phyloP scores from a whole-genome alignment of 2,888 invertebrate species.

The Rhaphigaster nebulosa region DNA sequence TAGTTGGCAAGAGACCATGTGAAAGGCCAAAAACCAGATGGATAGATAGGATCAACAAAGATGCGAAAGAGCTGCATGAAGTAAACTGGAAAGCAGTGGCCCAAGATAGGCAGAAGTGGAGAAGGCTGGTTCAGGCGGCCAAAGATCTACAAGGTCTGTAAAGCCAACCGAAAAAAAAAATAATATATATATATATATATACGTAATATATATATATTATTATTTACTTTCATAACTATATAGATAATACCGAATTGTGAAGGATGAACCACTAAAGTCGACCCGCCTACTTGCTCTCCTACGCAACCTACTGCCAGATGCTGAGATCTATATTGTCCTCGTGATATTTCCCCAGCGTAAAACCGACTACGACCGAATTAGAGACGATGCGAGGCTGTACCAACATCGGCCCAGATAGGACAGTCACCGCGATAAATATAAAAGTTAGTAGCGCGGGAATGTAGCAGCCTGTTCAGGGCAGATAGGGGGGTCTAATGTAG shows the following conservation, averaged over 20 bases:
- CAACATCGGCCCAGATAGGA: slow-evolving; percentile 8
- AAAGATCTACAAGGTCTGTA: too few species aligned
- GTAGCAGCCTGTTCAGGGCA: background rate
- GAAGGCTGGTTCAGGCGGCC: too few species aligned
- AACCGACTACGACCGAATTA: background rate
- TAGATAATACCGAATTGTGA: background rate
- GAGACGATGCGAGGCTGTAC: background rate
- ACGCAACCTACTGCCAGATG: background rate
- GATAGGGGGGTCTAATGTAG: slow-evolving; percentile 51
- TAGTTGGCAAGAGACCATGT: too few species aligned
- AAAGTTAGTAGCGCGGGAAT: background rate
- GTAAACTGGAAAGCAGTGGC: too few species aligned
- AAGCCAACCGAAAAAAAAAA: too few species aligned
- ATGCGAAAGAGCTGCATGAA: too few species aligned
- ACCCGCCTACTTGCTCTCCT: background rate
- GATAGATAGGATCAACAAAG: too few species aligned
- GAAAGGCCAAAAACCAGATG: too few species aligned
- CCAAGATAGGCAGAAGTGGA: too few species aligned
- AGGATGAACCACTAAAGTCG: background rate
- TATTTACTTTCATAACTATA: background rate
- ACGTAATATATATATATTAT: background rate
- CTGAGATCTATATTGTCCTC: background rate
- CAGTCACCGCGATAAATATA: background rate
- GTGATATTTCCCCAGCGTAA: background rate
- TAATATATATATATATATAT: too few species aligned